Conservation (phyloP, 2,113 vertebrate genomes). For the Cervus canadensis region DNA sequence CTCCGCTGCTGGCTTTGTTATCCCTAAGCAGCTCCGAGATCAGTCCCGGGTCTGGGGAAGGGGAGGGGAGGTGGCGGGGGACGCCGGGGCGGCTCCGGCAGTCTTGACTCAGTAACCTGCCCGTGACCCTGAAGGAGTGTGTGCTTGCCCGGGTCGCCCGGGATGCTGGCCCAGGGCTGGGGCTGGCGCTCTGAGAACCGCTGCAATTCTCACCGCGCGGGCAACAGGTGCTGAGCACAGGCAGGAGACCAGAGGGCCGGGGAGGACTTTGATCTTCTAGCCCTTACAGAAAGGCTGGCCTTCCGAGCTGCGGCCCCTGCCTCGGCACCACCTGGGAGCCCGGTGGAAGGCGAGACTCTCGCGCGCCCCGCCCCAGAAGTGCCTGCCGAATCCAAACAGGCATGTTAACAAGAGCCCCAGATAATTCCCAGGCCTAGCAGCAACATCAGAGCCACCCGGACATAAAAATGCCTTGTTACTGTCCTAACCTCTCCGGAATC, state of each 20-base stretch:
- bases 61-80: slow-evolving; percentile 60
- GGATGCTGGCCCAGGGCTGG: slow-evolving; percentile 75
- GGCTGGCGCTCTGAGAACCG: slow-evolving; percentile 75
- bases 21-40: slow-evolving; percentile 33
- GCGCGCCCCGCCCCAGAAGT: neutral
- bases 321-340: neutral
- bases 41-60: slow-evolving; percentile 55
- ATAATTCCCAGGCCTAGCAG: neutral
- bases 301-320: neutral
- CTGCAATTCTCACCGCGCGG: slow-evolving; percentile 79
- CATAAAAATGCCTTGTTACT: neutral
- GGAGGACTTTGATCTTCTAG: neutral
- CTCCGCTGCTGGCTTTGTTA: slow-evolving; percentile 73
- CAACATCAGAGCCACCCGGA: neutral
- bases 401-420: neutral
- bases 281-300: neutral
- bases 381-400: neutral
- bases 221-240: slow-evolving; percentile 81
- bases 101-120: slow-evolving; percentile 84
- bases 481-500: neutral
- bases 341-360: neutral
- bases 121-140: slow-evolving; percentile 80
- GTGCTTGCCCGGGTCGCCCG: slow-evolving; percentile 81
- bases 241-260: slow-evolving; percentile 28
- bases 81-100: slow-evolving; percentile 74